phyloP scores from a whole-genome alignment of 2,888 invertebrate genomes.

The Pristionchus exspectatus region DNA sequence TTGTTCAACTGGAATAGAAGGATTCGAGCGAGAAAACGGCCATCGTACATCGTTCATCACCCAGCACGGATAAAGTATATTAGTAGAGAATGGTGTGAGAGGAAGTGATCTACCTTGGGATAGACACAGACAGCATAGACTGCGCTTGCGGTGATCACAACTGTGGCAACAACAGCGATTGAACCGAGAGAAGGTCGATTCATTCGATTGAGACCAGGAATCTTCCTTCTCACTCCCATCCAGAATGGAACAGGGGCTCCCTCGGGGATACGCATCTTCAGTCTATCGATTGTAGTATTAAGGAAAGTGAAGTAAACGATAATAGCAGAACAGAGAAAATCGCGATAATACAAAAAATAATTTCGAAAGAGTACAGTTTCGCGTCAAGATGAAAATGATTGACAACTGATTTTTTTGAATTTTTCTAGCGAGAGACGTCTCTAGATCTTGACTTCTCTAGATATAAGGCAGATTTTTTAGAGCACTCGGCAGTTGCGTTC shows the following conservation, averaged over 20 bases:
- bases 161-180: constrained; percentile 68
- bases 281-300: neutral
- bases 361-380: neutral
- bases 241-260: constrained; percentile 73
- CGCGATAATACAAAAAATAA: neutral
- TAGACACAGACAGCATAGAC: constrained; percentile 70
- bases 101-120: constrained; percentile 62
- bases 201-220: constrained; percentile 62
- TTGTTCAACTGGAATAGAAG: constrained; percentile 56
- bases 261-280: constrained; percentile 70
- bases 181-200: constrained; percentile 68
- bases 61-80: too few relatives aligned
- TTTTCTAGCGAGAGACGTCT: neutral
- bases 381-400: neutral
- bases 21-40: neutral
- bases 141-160: constrained; percentile 67
- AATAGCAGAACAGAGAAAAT: neutral
- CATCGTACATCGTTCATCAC: too few relatives aligned
- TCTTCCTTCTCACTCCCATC: constrained; percentile 66
- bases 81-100: neutral
- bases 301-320: neutral
- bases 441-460: too few relatives aligned
- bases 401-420: constrained; percentile 10
- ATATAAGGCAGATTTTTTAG: too few relatives aligned
- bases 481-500: too few relatives aligned